Evolutionary conservation across 2,797 vertebrate species (phyloP).

Genomic region (Varecia variegata): DNA sequence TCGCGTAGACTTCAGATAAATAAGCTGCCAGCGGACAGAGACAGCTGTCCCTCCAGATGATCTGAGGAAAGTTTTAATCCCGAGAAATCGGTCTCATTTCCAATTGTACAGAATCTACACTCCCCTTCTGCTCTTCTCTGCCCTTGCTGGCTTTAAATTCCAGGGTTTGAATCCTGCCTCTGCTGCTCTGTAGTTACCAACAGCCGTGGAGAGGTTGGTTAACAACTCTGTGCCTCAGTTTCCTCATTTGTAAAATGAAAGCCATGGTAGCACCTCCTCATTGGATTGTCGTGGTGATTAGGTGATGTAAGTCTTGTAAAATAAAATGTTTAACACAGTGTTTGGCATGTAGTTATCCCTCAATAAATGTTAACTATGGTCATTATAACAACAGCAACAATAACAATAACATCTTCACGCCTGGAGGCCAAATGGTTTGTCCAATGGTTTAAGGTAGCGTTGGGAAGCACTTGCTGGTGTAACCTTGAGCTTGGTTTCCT

Average conservation of each 20-base stretch:
- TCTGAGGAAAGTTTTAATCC: not conserved
- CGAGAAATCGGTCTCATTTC: not conserved
- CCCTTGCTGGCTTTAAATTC: not conserved
- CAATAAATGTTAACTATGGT: not conserved
- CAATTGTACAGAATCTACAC: not conserved
- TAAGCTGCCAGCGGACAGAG: not conserved
- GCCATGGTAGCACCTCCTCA: not conserved
- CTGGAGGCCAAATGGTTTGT: not conserved
- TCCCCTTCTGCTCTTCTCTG: not conserved
- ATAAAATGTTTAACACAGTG: not conserved
- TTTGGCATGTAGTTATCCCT: not conserved
- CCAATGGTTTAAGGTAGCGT: not conserved
- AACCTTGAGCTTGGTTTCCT: not conserved
- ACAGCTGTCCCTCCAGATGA: not conserved
- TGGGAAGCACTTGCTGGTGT: not conserved
- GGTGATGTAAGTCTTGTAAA: not conserved
- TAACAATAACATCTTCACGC: not conserved
- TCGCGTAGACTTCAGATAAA: not conserved
- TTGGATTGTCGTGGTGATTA: not conserved
- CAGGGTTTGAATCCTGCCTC: not conserved
- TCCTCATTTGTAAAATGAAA: not conserved
- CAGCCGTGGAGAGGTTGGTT: too few relatives aligned
- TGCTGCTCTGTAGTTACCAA: rapidly evolving
- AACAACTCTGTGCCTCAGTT: not conserved
- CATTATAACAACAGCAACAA: not conserved